Conservation (phyloP, 2,888 invertebrate genomes). For the Ectemnius lituratus region DNA sequence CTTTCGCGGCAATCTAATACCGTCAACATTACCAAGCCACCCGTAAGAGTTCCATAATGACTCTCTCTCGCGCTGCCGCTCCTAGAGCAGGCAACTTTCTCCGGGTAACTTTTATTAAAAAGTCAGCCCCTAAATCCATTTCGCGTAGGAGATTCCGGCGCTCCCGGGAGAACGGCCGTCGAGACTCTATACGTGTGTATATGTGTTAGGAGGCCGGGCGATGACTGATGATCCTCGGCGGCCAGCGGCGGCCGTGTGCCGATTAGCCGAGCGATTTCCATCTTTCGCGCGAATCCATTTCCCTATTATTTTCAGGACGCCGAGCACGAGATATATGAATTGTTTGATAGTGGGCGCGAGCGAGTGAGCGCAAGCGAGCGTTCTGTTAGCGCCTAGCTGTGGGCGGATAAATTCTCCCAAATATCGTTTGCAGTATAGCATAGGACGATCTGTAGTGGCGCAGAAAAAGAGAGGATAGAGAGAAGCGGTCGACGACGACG, state of each 20-base stretch:
- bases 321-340: slow-evolving; percentile 76
- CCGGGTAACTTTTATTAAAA: slow-evolving; percentile 38
- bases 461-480: too few relatives aligned
- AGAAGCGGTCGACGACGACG: slow-evolving; percentile 5
- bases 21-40: background rate
- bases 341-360: slow-evolving; percentile 68
- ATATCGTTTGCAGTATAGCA: slow-evolving; percentile 8
- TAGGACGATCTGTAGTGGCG: background rate
- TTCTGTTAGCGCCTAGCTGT: slow-evolving; percentile 24
- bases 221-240: slow-evolving; percentile 51
- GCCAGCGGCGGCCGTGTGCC: slow-evolving; percentile 33
- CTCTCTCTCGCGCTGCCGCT: background rate
- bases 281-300: slow-evolving; percentile 75
- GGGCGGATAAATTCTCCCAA: slow-evolving; percentile 62
- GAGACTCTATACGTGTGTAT: too few relatives aligned
- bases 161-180: background rate
- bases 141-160: slow-evolving; percentile 1
- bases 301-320: slow-evolving; percentile 77
- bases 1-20: too few relatives aligned
- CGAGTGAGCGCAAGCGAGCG: background rate
- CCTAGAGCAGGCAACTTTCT: background rate
- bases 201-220: slow-evolving; percentile 1
- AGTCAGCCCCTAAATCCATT: slow-evolving; percentile 38
- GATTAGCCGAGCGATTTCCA: slow-evolving; percentile 62
- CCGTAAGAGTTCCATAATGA: background rate